Conservation (phyloP, 2,888 invertebrate genomes). For the Pomacea canaliculata region DNA sequence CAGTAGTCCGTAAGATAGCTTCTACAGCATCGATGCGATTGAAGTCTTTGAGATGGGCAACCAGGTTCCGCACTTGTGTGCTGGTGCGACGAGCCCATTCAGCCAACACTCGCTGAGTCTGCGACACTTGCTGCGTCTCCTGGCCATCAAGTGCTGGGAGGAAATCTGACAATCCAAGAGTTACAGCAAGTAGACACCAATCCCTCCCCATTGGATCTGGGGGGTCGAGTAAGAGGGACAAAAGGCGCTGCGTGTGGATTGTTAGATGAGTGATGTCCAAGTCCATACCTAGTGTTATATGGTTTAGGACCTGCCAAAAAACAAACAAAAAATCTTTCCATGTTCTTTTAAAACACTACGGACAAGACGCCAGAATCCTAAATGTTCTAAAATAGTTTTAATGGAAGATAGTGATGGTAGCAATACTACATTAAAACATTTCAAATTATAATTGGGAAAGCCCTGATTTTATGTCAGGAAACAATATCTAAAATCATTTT, state of each 20-base stretch:
- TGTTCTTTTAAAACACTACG: no score
- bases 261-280: slow-evolving; percentile 76
- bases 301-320: slow-evolving; percentile 35
- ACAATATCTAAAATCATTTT: no score
- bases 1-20: slow-evolving; percentile 73
- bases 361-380: no score
- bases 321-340: background rate
- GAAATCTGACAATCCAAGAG: slow-evolving; percentile 73
- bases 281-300: slow-evolving; percentile 74
- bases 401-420: no score
- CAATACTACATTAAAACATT: no score
- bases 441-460: no score
- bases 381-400: no score
- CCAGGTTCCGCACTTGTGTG: slow-evolving; percentile 73
- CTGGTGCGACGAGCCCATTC: slow-evolving; percentile 71
- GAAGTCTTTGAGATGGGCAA: slow-evolving; percentile 75
- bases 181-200: slow-evolving; percentile 74
- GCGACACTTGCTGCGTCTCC: slow-evolving; percentile 41
- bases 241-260: slow-evolving; percentile 73
- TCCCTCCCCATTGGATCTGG: slow-evolving; percentile 73
- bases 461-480: no score
- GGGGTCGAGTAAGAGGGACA: slow-evolving; percentile 72
- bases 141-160: slow-evolving; percentile 72
- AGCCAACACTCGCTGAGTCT: slow-evolving; percentile 68
- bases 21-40: slow-evolving; percentile 76